These are phyloP conservation scores for Cottus gobio DNA, from an alignment of 2,113 vertebrate genomes.

Conservation along the genomic window DNA sequence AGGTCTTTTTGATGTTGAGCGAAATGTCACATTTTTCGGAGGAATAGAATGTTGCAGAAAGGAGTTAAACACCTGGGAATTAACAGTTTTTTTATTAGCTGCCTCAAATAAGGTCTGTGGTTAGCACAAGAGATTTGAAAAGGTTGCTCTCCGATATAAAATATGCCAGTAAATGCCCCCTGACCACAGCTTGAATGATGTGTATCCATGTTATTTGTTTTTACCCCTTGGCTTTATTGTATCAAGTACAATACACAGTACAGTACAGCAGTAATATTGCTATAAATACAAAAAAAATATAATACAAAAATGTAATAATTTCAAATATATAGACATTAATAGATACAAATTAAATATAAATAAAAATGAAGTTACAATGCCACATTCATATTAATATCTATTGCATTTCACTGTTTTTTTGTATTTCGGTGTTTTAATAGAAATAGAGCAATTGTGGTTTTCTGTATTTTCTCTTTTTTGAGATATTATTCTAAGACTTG, in stretches of 20 bases:
- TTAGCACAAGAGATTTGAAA: background rate
- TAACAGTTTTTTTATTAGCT: background rate
- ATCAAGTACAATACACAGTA: too few species aligned
- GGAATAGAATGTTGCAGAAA: background rate
- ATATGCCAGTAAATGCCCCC: background rate
- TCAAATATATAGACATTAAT: background rate
- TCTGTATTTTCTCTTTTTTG: background rate
- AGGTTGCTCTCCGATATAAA: background rate
- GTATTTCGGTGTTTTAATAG: background rate
- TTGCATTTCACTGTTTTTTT: background rate
- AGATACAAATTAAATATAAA: background rate
- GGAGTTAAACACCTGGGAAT: background rate
- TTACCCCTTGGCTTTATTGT: background rate
- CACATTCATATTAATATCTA: background rate
- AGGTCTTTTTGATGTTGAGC: background rate
- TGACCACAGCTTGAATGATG: background rate
- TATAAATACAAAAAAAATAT: background rate
- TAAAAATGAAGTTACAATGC: background rate
- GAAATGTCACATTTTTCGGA: slow-evolving; percentile 19
- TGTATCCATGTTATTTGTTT: background rate
- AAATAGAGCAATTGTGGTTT: background rate
- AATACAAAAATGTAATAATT: background rate
- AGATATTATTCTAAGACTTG: background rate
- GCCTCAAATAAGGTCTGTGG: background rate
- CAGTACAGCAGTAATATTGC: too few species aligned